Base-by-base conservation (phyloP, 2,888 invertebrate genomes). In the Lordiphosa andalusiaca region DNA sequence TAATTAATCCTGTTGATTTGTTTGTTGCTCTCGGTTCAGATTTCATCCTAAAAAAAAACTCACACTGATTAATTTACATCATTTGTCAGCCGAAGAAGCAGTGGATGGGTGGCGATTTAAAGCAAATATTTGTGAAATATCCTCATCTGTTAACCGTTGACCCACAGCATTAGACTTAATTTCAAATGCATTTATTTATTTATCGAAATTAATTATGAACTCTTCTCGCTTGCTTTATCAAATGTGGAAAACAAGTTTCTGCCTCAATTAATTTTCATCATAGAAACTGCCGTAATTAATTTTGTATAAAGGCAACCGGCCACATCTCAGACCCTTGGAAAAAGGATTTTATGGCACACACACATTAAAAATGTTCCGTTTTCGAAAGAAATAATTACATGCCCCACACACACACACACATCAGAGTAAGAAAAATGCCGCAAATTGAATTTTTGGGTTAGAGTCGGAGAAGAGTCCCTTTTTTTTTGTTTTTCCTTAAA, bases 221-320 rank as follows among this genome's bases (percentile, higher is more conserved):
- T 55, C 35, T 38, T 33, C 53, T 52, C 39, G 41, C 38, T 40
- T 44, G 35, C 25, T 67, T 44, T 47, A 65, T 77, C 73, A 71
- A 78, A 50, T 69, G 71, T 64, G 16, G 49, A 66, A 47, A 16
- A 63, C 42, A 60, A 55, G 46, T 55, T 65, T 41, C 59, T 57
- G 74, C 57, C 60, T 63, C 75, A 83, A 78, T 82, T 78, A 69
- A 78, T 74, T 82, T 69, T 58, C 69, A 83, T 78, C 69, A 66
- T 61, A 78, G 80, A 71, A 76, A 65, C 37, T 39, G 54, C 46
- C 61, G 63, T 67, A 83, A 83, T 78, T 67, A 74, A 78, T 83
- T 74, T 68, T 42, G 55, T 46, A 53, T 61, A 55, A 57, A 65
- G 49, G 54, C 53, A 53, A 35, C 33, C 41, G 36, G 41, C 55